phyloP scores from a whole-genome alignment of 2,888 invertebrate genomes.

The Apodemia hepburni region DNA sequence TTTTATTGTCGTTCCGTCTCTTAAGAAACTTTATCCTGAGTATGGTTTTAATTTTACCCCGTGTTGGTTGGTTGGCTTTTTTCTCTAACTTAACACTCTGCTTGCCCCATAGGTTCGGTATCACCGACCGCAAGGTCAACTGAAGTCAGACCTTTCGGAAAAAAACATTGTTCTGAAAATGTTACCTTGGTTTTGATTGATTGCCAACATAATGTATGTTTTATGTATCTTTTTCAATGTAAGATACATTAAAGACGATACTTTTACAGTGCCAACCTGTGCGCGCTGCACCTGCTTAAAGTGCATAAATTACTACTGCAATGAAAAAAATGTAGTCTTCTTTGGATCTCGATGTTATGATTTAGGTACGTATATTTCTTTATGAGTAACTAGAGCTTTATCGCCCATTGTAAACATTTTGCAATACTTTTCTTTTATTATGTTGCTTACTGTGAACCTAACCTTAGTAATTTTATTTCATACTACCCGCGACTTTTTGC shows the following conservation, averaged over 20 bases:
- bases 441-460: background rate
- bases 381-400: slow-evolving; percentile 10
- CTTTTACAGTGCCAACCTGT: background rate
- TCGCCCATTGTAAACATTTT: background rate
- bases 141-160: too few species aligned
- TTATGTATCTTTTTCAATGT: background rate
- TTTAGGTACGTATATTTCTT: slow-evolving; percentile 7
- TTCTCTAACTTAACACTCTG: too few species aligned
- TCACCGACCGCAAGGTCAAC: too few species aligned
- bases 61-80: too few species aligned
- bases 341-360: background rate
- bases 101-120: too few species aligned
- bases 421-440: background rate
- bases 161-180: too few species aligned
- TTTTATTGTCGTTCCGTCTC: too few species aligned
- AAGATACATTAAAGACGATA: background rate
- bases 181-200: too few species aligned
- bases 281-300: slow-evolving; percentile 8
- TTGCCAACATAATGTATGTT: background rate
- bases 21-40: too few species aligned
- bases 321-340: background rate
- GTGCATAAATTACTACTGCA: background rate
- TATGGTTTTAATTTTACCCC: too few species aligned
- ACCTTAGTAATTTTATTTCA: background rate
- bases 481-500: too few species aligned